These are phyloP conservation scores for Hyposoter didymator DNA, from an alignment of 2,888 invertebrate genomes.

Conservation along the genomic window DNA sequence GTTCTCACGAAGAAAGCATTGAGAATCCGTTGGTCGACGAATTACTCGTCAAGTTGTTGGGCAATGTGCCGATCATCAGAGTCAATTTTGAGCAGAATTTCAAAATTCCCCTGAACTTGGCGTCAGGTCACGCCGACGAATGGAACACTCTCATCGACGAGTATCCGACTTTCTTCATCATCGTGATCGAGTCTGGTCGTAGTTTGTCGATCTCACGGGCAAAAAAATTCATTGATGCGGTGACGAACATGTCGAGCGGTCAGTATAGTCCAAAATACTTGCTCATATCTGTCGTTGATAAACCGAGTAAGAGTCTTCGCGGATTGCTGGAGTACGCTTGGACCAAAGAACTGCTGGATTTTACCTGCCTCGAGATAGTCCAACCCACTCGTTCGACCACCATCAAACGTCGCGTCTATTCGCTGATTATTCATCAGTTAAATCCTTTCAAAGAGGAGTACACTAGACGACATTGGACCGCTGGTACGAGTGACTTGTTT, in stretches of 20 bases:
- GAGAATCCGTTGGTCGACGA: constrained; percentile 4
- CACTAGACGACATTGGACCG: background rate
- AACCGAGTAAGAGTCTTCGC: constrained; percentile 36
- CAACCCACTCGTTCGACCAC: background rate
- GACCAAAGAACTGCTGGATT: constrained; percentile 55
- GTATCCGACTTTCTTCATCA: constrained; percentile 35
- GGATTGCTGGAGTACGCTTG: constrained; percentile 59
- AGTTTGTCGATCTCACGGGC: background rate
- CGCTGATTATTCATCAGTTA: background rate
- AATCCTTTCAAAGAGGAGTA: constrained; percentile 26
- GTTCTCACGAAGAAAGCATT: background rate
- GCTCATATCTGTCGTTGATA: constrained; percentile 1
- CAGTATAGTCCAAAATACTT: constrained; percentile 46
- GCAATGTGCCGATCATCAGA: background rate
- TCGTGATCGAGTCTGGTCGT: constrained; percentile 14
- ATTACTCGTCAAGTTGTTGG: background rate
- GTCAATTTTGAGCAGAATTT: background rate
- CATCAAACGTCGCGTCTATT: background rate
- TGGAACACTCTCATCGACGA: background rate
- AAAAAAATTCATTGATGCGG: constrained; percentile 9
- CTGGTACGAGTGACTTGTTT: background rate
- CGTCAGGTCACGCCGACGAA: background rate
- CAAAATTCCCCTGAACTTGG: background rate
- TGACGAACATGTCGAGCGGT: constrained; percentile 35
- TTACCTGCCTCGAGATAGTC: constrained; percentile 63